phyloP scores from a whole-genome alignment of 1,140 invertebrate species.

The Thaumetopoea pityocampa region DNA sequence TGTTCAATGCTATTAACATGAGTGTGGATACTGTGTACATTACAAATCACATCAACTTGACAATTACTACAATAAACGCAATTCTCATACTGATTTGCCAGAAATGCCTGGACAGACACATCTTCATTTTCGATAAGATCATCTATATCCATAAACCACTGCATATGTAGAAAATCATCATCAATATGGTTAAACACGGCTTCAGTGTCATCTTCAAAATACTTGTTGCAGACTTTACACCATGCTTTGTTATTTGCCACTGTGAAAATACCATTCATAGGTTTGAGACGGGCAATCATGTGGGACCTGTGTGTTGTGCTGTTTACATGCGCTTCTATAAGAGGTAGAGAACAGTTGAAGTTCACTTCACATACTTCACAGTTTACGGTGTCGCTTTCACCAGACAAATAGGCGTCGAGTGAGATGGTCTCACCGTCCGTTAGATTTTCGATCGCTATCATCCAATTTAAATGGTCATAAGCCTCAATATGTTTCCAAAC shows the following conservation, averaged over 20 bases:
- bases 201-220: constrained; percentile 35
- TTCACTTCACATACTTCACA: constrained; percentile 41
- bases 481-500: constrained; percentile 40
- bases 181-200: constrained; percentile 43
- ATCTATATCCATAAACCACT: constrained; percentile 48
- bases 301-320: constrained; percentile 33
- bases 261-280: constrained; percentile 47
- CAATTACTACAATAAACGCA: constrained; percentile 52
- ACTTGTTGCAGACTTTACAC: constrained; percentile 53
- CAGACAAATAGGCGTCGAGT: constrained; percentile 34
- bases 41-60: constrained; percentile 34
- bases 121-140: constrained; percentile 44
- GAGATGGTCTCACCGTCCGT: constrained; percentile 48
- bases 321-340: constrained; percentile 51
- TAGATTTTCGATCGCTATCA: constrained; percentile 42
- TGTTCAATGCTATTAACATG: constrained; percentile 43
- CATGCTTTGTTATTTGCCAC: constrained; percentile 44
- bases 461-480: constrained; percentile 46
- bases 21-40: constrained; percentile 29
- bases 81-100: constrained; percentile 43
- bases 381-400: constrained; percentile 36
- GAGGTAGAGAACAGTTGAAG: constrained; percentile 32
- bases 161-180: constrained; percentile 39
- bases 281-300: constrained; percentile 39
- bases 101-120: constrained; percentile 38